Base-by-base conservation (phyloP, 2,113 vertebrate genomes). In the Clarias magur region DNA sequence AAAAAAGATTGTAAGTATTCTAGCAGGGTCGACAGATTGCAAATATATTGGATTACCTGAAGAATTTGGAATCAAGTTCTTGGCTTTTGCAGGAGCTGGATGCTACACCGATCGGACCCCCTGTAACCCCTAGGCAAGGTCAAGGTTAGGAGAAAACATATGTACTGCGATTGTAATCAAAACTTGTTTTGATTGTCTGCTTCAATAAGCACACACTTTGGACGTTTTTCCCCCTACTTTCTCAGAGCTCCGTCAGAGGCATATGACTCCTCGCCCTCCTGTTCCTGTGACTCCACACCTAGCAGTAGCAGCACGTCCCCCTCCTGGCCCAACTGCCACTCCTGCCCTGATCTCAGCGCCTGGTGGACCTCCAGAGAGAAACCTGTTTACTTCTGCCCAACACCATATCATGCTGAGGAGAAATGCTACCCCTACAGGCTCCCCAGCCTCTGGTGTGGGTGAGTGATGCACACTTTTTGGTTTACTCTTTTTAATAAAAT, bases 181-280 rank as follows among this genome's bases (percentile, higher is more conserved):
- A 63, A 54, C 53, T 59, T 7, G 34, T 10, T 65, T 79, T 34
- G 1, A 30, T 53, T 68, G 16, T 78, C 72, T 67, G n/a, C 30
- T 68, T 42, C 12, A 68, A 25, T 73, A 70, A 83, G 27, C 38
- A 34, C 5, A 65, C n/a, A 21, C 5, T 57, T 25, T 70, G 85
- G n/a, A 88, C 89, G 85, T 89, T 48, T 88, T 34, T 34, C 6
- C 3, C 2, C n/a, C 3, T 7, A 34, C 34, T 34, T 23, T 4
- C 21, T 15, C 21, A 99, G 98, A 99, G 92, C 95, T 99, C 70
- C 98, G 97, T 91, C 98, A 99, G 91, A 95, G 98, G 86, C 96
- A 95, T 84, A 91, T 96, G 86, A 94, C 94, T 90, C 96, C 96
- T 88, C 97, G 96, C 92, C 95, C 93, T 85, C 91, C 96, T 91